Percentiles rank a stretch among this genome's conserved stretches.
Conservation (phyloP, 2,797 vertebrate genomes). For the Rhabdophis nuchalis region DNA sequence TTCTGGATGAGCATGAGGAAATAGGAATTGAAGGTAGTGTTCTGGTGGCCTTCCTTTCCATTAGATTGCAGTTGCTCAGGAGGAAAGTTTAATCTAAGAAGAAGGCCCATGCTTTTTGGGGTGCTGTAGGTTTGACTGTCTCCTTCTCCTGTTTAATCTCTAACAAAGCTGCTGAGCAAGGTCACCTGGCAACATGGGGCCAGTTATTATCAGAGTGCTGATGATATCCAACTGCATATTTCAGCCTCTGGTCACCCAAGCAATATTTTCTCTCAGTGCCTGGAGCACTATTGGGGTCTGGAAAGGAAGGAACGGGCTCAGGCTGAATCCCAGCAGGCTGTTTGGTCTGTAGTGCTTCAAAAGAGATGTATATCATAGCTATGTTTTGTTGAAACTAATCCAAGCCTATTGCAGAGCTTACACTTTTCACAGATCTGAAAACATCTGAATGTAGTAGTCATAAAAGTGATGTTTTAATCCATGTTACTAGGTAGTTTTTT, state of each 20-base stretch:
- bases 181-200: background rate
- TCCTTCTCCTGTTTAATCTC: background rate
- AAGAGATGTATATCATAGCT: background rate
- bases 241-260: background rate
- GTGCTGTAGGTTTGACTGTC: background rate
- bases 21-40: background rate
- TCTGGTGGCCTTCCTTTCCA: background rate
- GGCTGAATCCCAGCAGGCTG: background rate
- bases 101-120: background rate
- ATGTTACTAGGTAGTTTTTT: conserved; percentile 6
- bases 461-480: background rate
- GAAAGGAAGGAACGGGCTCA: background rate
- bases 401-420: background rate
- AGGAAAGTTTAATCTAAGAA: background rate
- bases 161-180: background rate
- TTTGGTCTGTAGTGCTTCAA: conserved; percentile 8
- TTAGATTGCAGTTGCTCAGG: background rate
- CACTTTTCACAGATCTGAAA: background rate
- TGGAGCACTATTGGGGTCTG: background rate
- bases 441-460: background rate
- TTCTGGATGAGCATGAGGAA: background rate
- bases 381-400: background rate
- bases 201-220: background rate
- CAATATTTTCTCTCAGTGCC: background rate
- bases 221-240: background rate